Base-by-base conservation (phyloP, 2,888 invertebrate genomes). In the Zaprionus bogoriensis region DNA sequence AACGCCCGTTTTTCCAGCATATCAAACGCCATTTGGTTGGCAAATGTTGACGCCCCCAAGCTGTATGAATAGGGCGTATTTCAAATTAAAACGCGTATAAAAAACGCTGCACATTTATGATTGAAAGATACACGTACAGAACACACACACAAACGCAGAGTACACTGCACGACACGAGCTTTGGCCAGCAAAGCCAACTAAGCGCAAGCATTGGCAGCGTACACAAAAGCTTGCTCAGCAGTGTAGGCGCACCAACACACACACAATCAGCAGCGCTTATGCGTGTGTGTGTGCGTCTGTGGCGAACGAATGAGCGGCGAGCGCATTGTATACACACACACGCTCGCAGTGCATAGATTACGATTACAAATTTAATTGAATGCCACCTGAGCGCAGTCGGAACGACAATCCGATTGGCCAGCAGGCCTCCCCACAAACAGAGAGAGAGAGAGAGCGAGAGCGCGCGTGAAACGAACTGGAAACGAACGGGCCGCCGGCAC, bases 381-480 rank as follows among this genome's bases (percentile, higher is more conserved):
- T 78, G 70, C 81, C 86, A 87, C 83, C 87, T 88, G 80, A 78
- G 73, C 63, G 51, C 58, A 64, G 55, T 41, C 65, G 72, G 68
- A 75, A 73, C 79, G 70, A 46, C 67, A 63, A 68, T 86, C 83
- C 68, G 88, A 88, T 88, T 88, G 88, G 88, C 76, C 79, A 77
- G 64, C 46, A 45, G 52, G 51, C 51, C 27, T 61, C 61, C 53
- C n/a, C n/a, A n/a, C n/a, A n/a, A n/a, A n/a, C n/a, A n/a, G n/a
- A n/a, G 57, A 9, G 2, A 19, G 45, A 45, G 63, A 52, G 45
- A 67, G 67, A 28, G 53, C 36, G 27, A 19, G 53, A 42, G 59
- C 28, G 50, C 47, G 50, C 46, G 46, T n/a, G 36, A 71, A 62
- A 67, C 70, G 45, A 51, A 36, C 44, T 61, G 73, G 68, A 58